Evolutionary conservation across 1,140 invertebrate genomes (phyloP).

Genomic region (Oppia nitens): DNA sequence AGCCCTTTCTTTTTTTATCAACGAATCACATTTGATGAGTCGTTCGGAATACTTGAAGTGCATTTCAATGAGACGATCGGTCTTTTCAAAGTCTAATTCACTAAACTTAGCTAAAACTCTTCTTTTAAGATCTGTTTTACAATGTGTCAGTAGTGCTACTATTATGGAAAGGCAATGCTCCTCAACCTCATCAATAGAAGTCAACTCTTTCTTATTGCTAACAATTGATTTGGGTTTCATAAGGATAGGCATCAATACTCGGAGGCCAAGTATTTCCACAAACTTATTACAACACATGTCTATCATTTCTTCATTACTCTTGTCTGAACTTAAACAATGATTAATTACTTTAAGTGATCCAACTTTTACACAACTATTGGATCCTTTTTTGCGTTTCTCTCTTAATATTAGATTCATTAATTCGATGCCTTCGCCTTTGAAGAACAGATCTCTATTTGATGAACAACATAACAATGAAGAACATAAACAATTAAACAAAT

Average conservation of each 20-base stretch:
- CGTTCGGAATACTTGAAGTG: slow-evolving; percentile 96
- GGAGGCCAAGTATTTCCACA: slow-evolving; percentile 88
- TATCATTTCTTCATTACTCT: slow-evolving; percentile 50
- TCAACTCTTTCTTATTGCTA: slow-evolving; percentile 42
- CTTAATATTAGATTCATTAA: slow-evolving; percentile 73
- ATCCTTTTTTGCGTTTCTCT: slow-evolving; percentile 65
- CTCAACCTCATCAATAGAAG: slow-evolving; percentile 18
- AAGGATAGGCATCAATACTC: slow-evolving; percentile 92
- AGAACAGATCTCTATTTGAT: slow-evolving; percentile 73
- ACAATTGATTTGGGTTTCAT: slow-evolving; percentile 61
- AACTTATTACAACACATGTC: slow-evolving; percentile 68
- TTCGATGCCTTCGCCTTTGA: slow-evolving; percentile 85
- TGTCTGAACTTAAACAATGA: slow-evolving; percentile 79
- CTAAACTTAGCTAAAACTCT: slow-evolving; percentile 85
- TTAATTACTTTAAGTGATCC: slow-evolving; percentile 92
- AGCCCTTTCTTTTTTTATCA: slow-evolving; percentile 42
- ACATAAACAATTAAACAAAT: slow-evolving; percentile 88
- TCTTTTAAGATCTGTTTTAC: slow-evolving; percentile 69
- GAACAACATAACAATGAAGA: slow-evolving; percentile 65
- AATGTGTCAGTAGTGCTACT: slow-evolving; percentile 77
- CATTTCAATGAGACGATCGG: slow-evolving; percentile 83
- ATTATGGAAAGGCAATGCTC: slow-evolving; percentile 68
- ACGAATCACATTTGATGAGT: slow-evolving; percentile 66
- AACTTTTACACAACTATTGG: slow-evolving; percentile 54
- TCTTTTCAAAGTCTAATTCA: slow-evolving; percentile 97